A percentile compares a stretch with the other conserved stretches of the same genome.
Conservation (phyloP, 2,113 vertebrate genomes). For the Etia nguti region DNA sequence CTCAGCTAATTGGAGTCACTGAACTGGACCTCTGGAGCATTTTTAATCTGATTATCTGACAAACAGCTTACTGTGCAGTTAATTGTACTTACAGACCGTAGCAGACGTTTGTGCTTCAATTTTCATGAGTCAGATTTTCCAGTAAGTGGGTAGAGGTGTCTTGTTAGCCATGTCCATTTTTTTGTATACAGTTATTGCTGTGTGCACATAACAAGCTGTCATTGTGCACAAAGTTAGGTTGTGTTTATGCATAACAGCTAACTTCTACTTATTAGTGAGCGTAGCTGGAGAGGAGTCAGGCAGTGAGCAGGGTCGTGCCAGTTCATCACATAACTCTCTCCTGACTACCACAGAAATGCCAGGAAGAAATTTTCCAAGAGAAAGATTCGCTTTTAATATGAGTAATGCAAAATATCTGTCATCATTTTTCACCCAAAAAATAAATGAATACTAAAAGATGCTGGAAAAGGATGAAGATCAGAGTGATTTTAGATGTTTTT, state of each 20-base stretch:
- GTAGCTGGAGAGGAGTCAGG: neutral
- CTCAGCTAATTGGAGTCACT: neutral
- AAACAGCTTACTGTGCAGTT: neutral
- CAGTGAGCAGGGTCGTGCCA: neutral
- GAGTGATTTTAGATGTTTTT: neutral
- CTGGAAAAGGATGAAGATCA: neutral
- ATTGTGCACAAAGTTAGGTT: neutral
- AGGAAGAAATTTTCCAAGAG: neutral
- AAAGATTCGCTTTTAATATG: neutral
- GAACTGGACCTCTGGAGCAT: neutral
- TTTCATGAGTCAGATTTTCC: neutral
- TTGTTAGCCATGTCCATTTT: neutral
- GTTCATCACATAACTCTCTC: neutral
- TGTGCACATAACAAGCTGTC: neutral
- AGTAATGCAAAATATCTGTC: neutral
- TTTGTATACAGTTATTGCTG: neutral
- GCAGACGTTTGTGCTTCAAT: neutral
- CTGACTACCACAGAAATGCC: neutral
- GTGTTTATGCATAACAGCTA: neutral
- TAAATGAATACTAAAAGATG: neutral
- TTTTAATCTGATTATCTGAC: neutral
- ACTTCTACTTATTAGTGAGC: neutral
- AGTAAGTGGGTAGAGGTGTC: neutral
- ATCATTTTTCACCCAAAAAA: neutral
- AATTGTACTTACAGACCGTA: neutral